A percentile compares a stretch with the other conserved stretches of the same genome.
phyloP scores from a whole-genome alignment of 2,113 vertebrate genomes.

The Proterorhinus semilunaris region DNA sequence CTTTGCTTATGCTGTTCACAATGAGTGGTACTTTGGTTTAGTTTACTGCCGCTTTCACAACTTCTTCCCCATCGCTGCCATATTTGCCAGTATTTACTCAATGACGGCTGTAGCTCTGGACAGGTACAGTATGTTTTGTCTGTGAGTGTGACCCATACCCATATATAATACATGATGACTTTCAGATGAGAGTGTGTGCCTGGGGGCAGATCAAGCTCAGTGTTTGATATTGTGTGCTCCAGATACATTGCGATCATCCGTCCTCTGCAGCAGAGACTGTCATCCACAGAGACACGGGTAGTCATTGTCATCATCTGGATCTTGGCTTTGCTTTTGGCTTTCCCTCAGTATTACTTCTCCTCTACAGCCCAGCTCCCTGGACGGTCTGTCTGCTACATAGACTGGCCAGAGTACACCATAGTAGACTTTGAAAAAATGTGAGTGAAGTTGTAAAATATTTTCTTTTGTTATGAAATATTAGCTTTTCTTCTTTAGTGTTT shows the following conservation, averaged over 20 bases:
- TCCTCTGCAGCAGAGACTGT: conserved; percentile 56
- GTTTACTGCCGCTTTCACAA: conserved; percentile 63
- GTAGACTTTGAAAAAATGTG: conserved; percentile 56
- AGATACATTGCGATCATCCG: conserved; percentile 64
- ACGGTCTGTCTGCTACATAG: conserved; percentile 56
- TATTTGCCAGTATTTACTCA: conserved; percentile 64
- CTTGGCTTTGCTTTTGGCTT: conserved; percentile 55
- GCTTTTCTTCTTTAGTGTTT: too few relatives aligned
- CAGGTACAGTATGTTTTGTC: conserved; percentile 41
- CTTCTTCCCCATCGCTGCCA: conserved; percentile 62
- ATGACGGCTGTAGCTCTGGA: conserved; percentile 60
- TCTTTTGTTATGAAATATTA: too few relatives aligned
- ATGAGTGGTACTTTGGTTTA: conserved; percentile 61
- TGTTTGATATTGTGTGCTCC: not conserved
- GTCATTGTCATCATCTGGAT: conserved; percentile 51
- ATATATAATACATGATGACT: not conserved
- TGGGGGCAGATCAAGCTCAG: not conserved
- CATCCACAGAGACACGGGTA: conserved; percentile 37
- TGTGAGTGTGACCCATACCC: not conserved
- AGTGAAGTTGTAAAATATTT: conserved; percentile 14
- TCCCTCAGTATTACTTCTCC: conserved; percentile 59
- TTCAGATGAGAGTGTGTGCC: conserved; percentile 7
- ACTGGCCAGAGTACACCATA: conserved; percentile 50
- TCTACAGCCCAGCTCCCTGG: conserved; percentile 34
- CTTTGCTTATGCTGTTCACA: conserved; percentile 55